Conservation (phyloP, 1,140 invertebrate species). For the Penaeus vannamei region DNA sequence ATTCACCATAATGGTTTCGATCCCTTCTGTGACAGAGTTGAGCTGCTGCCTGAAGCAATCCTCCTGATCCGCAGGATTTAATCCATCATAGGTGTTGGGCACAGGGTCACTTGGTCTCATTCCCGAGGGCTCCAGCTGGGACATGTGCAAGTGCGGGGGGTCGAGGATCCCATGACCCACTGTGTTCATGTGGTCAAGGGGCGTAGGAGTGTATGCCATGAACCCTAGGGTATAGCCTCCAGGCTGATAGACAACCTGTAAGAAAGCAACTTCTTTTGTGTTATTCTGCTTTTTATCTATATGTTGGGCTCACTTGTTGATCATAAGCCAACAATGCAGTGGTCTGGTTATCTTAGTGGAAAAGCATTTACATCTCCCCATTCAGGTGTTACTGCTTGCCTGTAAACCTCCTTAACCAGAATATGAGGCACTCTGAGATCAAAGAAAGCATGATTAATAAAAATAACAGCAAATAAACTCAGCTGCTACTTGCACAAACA, state of each 20-base stretch:
- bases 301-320: too few relatives aligned
- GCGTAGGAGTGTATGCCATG: conserved; percentile 51
- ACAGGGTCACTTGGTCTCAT: conserved; percentile 68
- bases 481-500: too few relatives aligned
- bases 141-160: conserved; percentile 71
- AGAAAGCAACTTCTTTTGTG: conserved; percentile 68
- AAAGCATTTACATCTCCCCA: too few relatives aligned
- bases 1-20: conserved; percentile 52
- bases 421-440: too few relatives aligned
- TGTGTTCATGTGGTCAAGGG: conserved; percentile 69
- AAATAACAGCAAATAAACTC: too few relatives aligned
- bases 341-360: too few relatives aligned
- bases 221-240: conserved; percentile 67
- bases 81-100: conserved; percentile 25
- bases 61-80: conserved; percentile 43
- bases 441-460: too few relatives aligned
- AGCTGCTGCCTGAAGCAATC: conserved; percentile 64
- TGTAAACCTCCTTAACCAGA: too few relatives aligned
- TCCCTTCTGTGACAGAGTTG: conserved; percentile 54
- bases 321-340: too few relatives aligned
- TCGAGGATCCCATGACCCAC: conserved; percentile 73
- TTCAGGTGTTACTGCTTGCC: too few relatives aligned
- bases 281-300: conserved; percentile 68
- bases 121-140: conserved; percentile 64
- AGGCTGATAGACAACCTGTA: conserved; percentile 69